A percentile compares a stretch with the other conserved stretches of the same genome.
Conservation (phyloP, 2,113 vertebrate genomes). For the Pygoscelis adeliae region DNA sequence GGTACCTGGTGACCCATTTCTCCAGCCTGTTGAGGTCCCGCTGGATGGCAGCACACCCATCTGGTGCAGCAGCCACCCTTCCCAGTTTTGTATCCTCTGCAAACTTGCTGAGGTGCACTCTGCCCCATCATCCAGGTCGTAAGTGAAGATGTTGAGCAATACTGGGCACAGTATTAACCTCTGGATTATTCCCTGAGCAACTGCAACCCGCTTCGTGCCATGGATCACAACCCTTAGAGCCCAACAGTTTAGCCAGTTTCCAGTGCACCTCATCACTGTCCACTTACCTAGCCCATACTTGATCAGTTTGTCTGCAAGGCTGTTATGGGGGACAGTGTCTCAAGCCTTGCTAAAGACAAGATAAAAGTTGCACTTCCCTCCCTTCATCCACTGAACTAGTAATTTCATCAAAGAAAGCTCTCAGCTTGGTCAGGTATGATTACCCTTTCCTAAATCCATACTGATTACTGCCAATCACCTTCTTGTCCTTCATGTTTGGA, state of each 20-base stretch:
- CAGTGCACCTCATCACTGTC: background rate
- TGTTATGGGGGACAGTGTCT: background rate
- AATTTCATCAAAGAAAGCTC: background rate
- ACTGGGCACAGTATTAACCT: background rate
- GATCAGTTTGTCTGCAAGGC: background rate
- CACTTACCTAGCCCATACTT: background rate
- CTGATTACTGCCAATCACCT: background rate
- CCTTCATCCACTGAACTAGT: background rate
- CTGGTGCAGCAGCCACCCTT: background rate
- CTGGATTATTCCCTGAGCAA: background rate
- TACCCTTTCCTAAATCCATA: background rate
- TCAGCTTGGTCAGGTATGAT: background rate
- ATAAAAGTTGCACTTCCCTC: background rate
- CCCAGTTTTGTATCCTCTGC: background rate
- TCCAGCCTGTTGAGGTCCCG: background rate
- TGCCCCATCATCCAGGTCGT: background rate
- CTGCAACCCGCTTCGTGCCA: rapidly evolving
- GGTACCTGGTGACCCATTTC: background rate
- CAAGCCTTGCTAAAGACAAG: background rate
- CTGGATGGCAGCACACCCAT: background rate
- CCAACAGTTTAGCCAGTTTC: background rate
- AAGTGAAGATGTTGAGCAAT: background rate
- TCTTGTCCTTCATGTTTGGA: background rate
- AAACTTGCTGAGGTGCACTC: background rate
- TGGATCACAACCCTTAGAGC: too few relatives aligned